Evolutionary conservation across 2,113 vertebrate genomes (phyloP).

Genomic region (Phyllostomus hastatus): DNA sequence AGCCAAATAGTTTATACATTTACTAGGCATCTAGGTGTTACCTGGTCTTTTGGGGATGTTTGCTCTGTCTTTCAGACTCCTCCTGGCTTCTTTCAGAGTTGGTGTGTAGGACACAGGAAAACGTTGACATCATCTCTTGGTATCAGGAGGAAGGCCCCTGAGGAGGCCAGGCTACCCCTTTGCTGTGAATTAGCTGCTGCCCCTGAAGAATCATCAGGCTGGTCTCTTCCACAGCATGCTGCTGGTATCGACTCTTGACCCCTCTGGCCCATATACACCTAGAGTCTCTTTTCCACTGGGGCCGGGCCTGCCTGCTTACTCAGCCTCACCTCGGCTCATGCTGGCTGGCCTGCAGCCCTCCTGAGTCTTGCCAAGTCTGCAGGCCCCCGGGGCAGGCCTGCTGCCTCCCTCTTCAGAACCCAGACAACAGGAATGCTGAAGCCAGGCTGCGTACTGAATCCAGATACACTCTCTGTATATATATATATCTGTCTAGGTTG

Average conservation of each 20-base stretch:
- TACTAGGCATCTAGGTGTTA: too few species aligned
- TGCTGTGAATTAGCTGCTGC: background rate
- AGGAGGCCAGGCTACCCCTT: background rate
- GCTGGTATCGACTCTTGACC: background rate
- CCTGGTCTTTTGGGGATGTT: background rate
- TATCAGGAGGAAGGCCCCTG: background rate
- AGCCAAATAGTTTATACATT: background rate
- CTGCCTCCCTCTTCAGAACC: background rate
- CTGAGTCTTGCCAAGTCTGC: background rate
- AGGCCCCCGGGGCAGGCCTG: background rate
- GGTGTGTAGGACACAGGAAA: too few species aligned
- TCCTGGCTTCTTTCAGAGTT: background rate
- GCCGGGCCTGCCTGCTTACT: background rate
- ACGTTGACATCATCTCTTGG: background rate
- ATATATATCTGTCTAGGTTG: background rate
- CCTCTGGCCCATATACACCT: background rate
- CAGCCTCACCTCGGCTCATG: background rate
- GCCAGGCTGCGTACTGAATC: background rate
- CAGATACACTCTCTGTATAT: too few species aligned
- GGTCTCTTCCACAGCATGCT: background rate
- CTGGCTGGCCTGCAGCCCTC: background rate
- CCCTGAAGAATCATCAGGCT: background rate
- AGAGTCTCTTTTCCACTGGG: too few species aligned
- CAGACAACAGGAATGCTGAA: background rate
- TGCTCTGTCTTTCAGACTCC: background rate